Evolutionary conservation across 2,797 vertebrate species (phyloP).

Genomic region (Sebastes ruberrimus): DNA sequence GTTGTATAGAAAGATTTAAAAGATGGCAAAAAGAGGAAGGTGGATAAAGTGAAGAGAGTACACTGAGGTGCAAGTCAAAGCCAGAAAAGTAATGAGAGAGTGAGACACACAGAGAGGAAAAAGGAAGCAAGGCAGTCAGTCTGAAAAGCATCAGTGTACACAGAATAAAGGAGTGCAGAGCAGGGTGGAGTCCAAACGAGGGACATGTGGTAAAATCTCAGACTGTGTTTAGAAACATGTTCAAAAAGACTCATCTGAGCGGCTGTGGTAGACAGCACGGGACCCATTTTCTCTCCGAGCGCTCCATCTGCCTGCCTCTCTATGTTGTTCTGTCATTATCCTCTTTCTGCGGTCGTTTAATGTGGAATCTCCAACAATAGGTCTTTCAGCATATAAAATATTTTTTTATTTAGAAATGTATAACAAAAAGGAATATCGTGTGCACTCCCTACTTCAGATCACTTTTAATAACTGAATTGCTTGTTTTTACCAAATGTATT

Average conservation of each 20-base stretch:
- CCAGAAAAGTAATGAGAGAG: slow-evolving; percentile 30
- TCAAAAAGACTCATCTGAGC: slow-evolving; percentile 63
- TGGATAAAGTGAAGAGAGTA: background rate
- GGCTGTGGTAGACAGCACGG: slow-evolving; percentile 40
- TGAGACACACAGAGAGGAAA: slow-evolving; percentile 17
- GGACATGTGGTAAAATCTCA: slow-evolving; percentile 71
- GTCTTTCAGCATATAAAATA: background rate
- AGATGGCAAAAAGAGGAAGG: slow-evolving; percentile 16
- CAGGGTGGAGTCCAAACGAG: slow-evolving; percentile 70
- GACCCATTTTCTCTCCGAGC: slow-evolving; percentile 42
- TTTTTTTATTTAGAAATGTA: background rate
- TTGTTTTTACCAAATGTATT: background rate
- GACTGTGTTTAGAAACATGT: slow-evolving; percentile 67
- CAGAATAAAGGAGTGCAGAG: slow-evolving; percentile 48
- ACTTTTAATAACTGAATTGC: background rate
- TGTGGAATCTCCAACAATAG: slow-evolving; percentile 35
- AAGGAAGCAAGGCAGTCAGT: slow-evolving; percentile 37
- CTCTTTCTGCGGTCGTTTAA: slow-evolving; percentile 50
- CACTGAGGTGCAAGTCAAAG: slow-evolving; percentile 29
- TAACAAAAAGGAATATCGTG: background rate
- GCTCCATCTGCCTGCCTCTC: slow-evolving; percentile 30
- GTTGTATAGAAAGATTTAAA: background rate
- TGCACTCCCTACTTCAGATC: background rate
- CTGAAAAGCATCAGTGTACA: slow-evolving; percentile 42
- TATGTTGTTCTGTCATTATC: slow-evolving; percentile 72